These are phyloP conservation scores for Archilochus colubris DNA, from an alignment of 2,113 vertebrate species.

Conservation along the genomic window DNA sequence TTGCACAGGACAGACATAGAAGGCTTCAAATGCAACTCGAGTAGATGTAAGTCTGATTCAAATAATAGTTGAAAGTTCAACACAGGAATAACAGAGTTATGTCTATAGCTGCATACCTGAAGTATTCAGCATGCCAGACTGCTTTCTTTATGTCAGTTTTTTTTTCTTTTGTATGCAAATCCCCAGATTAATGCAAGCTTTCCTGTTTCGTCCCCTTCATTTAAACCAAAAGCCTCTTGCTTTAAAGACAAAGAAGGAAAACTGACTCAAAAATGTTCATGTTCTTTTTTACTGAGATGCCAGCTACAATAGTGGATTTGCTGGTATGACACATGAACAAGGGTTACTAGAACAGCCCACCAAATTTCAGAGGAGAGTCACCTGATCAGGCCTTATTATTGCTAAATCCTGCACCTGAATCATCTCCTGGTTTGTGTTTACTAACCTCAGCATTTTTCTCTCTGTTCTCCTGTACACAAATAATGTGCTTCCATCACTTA, in stretches of 20 bases:
- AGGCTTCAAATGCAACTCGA: neutral
- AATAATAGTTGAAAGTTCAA: neutral
- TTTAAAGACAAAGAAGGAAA: neutral
- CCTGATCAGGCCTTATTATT: neutral
- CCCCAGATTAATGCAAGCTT: neutral
- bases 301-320: neutral
- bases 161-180: neutral
- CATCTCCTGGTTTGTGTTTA: neutral
- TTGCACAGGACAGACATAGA: neutral
- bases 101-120: neutral
- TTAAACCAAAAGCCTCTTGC: neutral
- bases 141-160: neutral
- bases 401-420: neutral
- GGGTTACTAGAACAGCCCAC: neutral
- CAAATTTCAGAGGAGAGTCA: neutral
- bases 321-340: neutral
- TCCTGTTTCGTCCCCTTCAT: neutral
- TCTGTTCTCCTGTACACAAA: neutral
- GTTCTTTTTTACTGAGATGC: neutral
- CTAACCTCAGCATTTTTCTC: neutral
- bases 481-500: neutral
- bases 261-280: neutral
- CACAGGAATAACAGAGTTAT: neutral
- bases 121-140: neutral
- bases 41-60: neutral